phyloP scores from a whole-genome alignment of 1,140 invertebrate genomes.

The Coelopa frigida region DNA sequence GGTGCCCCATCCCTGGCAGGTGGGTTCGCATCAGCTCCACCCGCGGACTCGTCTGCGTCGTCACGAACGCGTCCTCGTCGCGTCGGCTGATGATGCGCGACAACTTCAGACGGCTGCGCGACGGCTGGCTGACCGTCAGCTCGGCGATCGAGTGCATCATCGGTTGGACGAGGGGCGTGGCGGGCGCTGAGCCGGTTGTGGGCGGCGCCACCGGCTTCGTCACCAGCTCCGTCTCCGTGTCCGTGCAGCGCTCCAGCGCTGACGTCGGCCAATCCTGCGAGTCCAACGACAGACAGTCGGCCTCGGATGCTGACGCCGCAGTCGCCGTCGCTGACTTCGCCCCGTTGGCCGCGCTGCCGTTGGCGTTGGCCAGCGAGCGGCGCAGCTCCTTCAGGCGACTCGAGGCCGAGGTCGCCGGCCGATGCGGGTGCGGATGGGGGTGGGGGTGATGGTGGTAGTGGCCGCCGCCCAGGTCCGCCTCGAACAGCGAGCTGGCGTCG shows the following conservation, averaged over 20 bases:
- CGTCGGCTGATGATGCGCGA: slow-evolving; percentile 34
- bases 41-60: slow-evolving; percentile 6
- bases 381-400: slow-evolving; percentile 11
- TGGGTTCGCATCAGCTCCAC: slow-evolving; percentile 11
- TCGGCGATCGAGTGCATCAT: slow-evolving; percentile 39
- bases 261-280: background rate
- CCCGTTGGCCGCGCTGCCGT: slow-evolving; percentile 12
- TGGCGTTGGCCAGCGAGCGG: slow-evolving; percentile 13
- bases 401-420: background rate
- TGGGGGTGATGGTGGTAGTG: slow-evolving; percentile 4
- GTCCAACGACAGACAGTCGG: slow-evolving; percentile 8
- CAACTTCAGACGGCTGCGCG: slow-evolving; percentile 32
- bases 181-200: slow-evolving; percentile 1
- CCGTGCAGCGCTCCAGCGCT: background rate
- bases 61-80: slow-evolving; percentile 20
- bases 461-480: slow-evolving; percentile 22
- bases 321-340: background rate
- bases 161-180: slow-evolving; percentile 12
- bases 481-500: slow-evolving; percentile 35
- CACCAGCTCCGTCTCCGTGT: slow-evolving; percentile 8
- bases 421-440: no score
- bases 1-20: background rate
- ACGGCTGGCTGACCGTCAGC: slow-evolving; percentile 15
- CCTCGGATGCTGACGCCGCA: background rate
- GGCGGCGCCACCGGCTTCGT: background rate